A percentile compares a stretch with the other conserved stretches of the same genome.
Evolutionary conservation across 1,140 invertebrate genomes (phyloP).

Genomic region (Hyphantria cunea): DNA sequence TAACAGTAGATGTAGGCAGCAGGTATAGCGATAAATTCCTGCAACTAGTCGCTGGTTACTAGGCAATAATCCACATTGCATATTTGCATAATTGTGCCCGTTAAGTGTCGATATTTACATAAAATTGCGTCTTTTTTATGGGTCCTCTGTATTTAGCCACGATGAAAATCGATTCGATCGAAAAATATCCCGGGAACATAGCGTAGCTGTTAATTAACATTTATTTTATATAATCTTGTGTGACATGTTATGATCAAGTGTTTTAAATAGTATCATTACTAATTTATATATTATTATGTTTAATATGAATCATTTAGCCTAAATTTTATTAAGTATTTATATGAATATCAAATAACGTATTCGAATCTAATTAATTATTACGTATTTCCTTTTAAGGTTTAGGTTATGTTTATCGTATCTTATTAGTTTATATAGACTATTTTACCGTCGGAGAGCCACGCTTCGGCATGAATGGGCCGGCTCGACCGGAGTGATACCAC

Average conservation of each 20-base stretch:
- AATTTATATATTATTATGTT: conserved; percentile 22
- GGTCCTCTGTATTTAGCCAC: conserved; percentile 49
- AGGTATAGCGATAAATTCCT: conserved; percentile 57
- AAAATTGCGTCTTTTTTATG: conserved; percentile 70
- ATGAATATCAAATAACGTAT: conserved; percentile 28
- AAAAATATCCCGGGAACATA: conserved; percentile 32
- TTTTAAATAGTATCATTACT: conserved; percentile 21
- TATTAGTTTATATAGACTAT: conserved; percentile 8
- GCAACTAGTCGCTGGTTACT: conserved; percentile 69
- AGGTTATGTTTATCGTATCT: not conserved
- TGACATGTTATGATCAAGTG: conserved; percentile 18
- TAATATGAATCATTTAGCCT: conserved; percentile 5
- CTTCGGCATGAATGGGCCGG: too few species aligned
- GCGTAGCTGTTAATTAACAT: conserved; percentile 19
- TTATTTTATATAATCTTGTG: conserved; percentile 26
- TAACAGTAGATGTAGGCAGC: conserved; percentile 20
- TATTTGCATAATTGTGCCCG: conserved; percentile 77
- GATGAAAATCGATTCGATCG: conserved; percentile 47
- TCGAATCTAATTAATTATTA: conserved; percentile 23
- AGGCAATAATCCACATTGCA: conserved; percentile 67
- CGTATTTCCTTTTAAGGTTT: conserved; percentile 10
- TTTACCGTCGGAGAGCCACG: too few species aligned
- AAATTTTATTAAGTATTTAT: conserved; percentile 19
- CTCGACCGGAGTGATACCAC: too few species aligned
- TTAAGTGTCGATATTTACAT: conserved; percentile 77